These are phyloP conservation scores for Blastobasis lacticolella DNA, from an alignment of 2,888 invertebrate genomes.

Conservation along the genomic window DNA sequence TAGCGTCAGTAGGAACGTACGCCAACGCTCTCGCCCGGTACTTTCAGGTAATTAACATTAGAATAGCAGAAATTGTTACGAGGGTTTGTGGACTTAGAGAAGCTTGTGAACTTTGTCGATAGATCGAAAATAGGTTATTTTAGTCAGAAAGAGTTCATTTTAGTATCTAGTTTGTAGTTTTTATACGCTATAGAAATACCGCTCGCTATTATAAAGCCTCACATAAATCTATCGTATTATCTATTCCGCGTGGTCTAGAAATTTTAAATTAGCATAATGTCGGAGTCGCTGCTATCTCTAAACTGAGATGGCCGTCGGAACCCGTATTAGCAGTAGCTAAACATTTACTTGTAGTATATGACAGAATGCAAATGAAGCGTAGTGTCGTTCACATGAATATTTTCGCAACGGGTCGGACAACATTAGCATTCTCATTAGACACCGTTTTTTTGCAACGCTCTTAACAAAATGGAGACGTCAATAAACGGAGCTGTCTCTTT, in stretches of 20 bases:
- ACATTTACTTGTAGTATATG: constrained; percentile 50
- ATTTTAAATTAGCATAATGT: constrained; percentile 7
- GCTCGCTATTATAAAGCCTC: too few relatives aligned
- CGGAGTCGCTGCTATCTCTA: constrained; percentile 23
- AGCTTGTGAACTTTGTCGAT: too few relatives aligned
- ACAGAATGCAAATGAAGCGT: constrained; percentile 61
- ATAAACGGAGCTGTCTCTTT: constrained; percentile 31
- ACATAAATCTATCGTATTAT: too few relatives aligned
- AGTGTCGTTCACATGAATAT: constrained; percentile 37
- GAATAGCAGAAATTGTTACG: constrained; percentile 27
- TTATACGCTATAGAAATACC: too few relatives aligned
- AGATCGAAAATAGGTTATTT: too few relatives aligned
- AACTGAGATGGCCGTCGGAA: constrained; percentile 28
- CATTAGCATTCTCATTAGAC: constrained; percentile 56
- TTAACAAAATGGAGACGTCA: constrained; percentile 49
- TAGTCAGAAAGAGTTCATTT: too few relatives aligned
- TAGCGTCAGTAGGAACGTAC: constrained; percentile 42
- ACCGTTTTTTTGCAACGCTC: constrained; percentile 44
- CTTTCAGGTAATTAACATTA: constrained; percentile 59
- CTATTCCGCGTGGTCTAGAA: background rate
- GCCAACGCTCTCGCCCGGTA: constrained; percentile 37
- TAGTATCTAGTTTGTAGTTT: too few relatives aligned
- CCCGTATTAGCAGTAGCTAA: constrained; percentile 53
- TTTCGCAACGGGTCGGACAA: constrained; percentile 45
- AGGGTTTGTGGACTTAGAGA: constrained; percentile 6